These are phyloP conservation scores for Myrmophylax atrothorax DNA, from an alignment of 2,113 vertebrate genomes.

Conservation along the genomic window DNA sequence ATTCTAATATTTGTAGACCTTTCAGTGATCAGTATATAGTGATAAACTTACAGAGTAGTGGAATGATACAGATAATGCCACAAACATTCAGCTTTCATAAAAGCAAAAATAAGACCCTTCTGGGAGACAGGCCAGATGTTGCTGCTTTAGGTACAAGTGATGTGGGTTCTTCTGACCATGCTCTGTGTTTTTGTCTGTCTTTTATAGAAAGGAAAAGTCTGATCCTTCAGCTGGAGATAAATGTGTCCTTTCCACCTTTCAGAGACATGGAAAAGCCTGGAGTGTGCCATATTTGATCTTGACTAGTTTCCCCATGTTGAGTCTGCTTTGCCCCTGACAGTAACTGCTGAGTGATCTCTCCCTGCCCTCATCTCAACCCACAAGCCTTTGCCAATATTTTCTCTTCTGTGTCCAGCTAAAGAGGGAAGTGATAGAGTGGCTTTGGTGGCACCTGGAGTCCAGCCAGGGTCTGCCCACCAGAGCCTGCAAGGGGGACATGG, in stretches of 20 bases:
- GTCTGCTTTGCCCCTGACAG: background rate
- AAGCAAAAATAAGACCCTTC: background rate
- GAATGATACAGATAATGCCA: background rate
- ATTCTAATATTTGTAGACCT: background rate
- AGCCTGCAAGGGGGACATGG: background rate
- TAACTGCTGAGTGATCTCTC: background rate
- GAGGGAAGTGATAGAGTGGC: background rate
- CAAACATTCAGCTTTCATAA: background rate
- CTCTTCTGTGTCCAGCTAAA: background rate
- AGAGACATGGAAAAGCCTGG: background rate
- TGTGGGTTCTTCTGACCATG: background rate
- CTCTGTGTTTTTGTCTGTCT: background rate
- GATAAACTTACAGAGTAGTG: background rate
- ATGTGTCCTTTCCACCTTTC: background rate
- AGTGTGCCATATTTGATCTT: background rate
- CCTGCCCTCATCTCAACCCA: background rate
- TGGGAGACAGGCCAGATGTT: background rate
- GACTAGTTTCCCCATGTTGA: rapidly evolving
- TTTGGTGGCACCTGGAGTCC: background rate
- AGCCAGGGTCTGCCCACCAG: background rate
- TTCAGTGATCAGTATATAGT: background rate
- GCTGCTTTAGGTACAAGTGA: background rate
- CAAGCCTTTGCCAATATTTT: background rate
- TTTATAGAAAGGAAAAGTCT: background rate
- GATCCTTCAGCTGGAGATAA: background rate